Percentiles rank a stretch among this genome's conserved stretches.
Evolutionary conservation across 1,140 invertebrate species (phyloP).

Genomic region (Listronotus oregonensis): DNA sequence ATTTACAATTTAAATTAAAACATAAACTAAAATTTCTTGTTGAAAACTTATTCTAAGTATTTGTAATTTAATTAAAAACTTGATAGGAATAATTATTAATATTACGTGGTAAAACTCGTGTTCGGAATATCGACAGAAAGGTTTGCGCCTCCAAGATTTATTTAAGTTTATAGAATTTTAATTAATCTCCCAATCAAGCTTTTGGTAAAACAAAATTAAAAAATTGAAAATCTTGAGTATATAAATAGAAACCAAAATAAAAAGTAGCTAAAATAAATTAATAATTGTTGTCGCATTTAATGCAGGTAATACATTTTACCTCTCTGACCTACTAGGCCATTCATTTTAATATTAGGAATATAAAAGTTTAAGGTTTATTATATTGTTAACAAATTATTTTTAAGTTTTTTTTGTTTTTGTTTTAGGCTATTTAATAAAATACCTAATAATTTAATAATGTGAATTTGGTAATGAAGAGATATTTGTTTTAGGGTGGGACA

Average conservation of each 20-base stretch:
- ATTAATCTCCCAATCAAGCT: slow-evolving; percentile 10
- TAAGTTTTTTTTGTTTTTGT: too few relatives aligned
- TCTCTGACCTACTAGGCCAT: too few relatives aligned
- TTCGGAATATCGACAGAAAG: slow-evolving; percentile 21
- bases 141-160: slow-evolving; percentile 13
- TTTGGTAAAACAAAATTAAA: slow-evolving; percentile 16
- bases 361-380: too few relatives aligned
- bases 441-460: too few relatives aligned
- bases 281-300: neutral
- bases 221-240: slow-evolving; percentile 5
- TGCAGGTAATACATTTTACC: too few relatives aligned
- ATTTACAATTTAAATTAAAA: neutral
- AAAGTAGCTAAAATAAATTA: neutral
- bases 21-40: neutral
- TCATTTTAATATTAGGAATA: too few relatives aligned
- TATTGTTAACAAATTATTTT: too few relatives aligned
- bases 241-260: slow-evolving; percentile 13
- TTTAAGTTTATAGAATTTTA: slow-evolving; percentile 17
- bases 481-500: too few relatives aligned
- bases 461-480: too few relatives aligned
- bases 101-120: slow-evolving; percentile 10
- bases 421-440: too few relatives aligned
- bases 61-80: slow-evolving; percentile 19
- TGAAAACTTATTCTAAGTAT: neutral
- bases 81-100: slow-evolving; percentile 19